These are phyloP conservation scores for Silurus asotus DNA, from an alignment of 2,113 vertebrate genomes.

Conservation along the genomic window DNA sequence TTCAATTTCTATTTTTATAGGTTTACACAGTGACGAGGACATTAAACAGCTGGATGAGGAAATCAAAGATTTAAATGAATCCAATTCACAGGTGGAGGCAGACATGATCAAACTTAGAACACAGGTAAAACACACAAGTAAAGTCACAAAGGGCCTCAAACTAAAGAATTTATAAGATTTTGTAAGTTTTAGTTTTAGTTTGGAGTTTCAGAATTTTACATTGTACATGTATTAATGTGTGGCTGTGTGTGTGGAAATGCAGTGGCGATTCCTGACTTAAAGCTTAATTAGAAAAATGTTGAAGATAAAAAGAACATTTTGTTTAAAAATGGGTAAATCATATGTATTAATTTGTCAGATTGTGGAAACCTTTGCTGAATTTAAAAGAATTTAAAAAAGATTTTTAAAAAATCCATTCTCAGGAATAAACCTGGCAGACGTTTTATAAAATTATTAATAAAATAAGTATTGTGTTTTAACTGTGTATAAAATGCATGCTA, in stretches of 20 bases:
- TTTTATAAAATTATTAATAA: not conserved
- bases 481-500: too few relatives aligned
- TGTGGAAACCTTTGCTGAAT: not conserved
- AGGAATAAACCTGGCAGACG: not conserved
- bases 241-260: not conserved
- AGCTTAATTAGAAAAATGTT: not conserved
- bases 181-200: not conserved
- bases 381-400: too few relatives aligned
- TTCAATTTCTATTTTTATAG: conserved; percentile 62
- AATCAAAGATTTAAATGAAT: conserved; percentile 97
- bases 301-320: not conserved
- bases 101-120: conserved; percentile 99
- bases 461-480: too few relatives aligned
- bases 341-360: not conserved
- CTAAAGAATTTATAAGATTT: not conserved
- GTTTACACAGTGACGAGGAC: conserved; percentile 95
- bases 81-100: conserved; percentile 97
- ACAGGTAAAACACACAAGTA: conserved; percentile 79
- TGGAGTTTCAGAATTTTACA: not conserved
- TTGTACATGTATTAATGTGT: not conserved
- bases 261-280: not conserved
- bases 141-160: not conserved
- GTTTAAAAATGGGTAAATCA: not conserved
- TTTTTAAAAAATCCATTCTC: too few relatives aligned
- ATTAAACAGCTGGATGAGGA: conserved; percentile 98